Conservation (phyloP, 2,888 invertebrate species). For the Andrena trimmerana region DNA sequence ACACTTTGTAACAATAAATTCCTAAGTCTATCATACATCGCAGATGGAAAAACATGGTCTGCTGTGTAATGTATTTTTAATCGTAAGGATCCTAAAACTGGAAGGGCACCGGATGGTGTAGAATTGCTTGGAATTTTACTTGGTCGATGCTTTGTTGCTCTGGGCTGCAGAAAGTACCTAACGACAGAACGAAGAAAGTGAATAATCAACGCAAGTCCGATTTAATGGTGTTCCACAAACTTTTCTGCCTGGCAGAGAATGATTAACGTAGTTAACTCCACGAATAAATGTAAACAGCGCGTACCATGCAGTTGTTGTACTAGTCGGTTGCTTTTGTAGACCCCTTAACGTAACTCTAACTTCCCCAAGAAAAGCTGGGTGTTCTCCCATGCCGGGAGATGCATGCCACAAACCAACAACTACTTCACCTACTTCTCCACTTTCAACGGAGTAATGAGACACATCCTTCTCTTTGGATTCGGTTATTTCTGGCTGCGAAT, state of each 20-base stretch:
- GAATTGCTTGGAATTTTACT: slow-evolving; percentile 87
- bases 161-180: slow-evolving; percentile 93
- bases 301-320: slow-evolving; percentile 91
- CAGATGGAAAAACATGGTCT: slow-evolving; percentile 94
- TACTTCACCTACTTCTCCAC: slow-evolving; percentile 92
- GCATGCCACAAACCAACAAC: slow-evolving; percentile 95
- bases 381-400: slow-evolving; percentile 90
- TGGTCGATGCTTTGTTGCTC: slow-evolving; percentile 88
- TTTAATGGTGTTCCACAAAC: neutral
- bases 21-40: slow-evolving; percentile 92
- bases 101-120: slow-evolving; percentile 91
- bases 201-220: neutral
- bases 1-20: slow-evolving; percentile 91
- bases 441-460: slow-evolving; percentile 84
- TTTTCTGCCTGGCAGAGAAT: neutral
- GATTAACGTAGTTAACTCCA: neutral
- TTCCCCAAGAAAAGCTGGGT: slow-evolving; percentile 95
- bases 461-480: slow-evolving; percentile 83
- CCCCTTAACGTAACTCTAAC: slow-evolving; percentile 92
- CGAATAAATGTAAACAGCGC: neutral
- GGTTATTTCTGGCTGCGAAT: slow-evolving; percentile 78
- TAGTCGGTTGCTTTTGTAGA: slow-evolving; percentile 87
- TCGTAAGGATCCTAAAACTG: slow-evolving; percentile 93
- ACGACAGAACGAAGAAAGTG: slow-evolving; percentile 47
- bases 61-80: slow-evolving; percentile 95